phyloP scores from a whole-genome alignment of 2,113 vertebrate species.

The Gobiocypris rarus region DNA sequence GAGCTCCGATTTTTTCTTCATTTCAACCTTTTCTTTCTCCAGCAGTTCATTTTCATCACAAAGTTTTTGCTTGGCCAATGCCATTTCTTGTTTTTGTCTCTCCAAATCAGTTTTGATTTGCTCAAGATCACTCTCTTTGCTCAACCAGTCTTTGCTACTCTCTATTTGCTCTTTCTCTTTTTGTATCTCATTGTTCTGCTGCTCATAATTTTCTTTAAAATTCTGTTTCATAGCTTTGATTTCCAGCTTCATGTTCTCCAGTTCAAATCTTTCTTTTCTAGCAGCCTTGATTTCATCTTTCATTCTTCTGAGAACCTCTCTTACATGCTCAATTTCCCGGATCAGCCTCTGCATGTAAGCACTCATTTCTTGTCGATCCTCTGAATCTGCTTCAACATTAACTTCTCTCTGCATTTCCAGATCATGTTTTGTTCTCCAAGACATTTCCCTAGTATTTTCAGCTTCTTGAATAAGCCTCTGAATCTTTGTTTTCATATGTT shows the following conservation, averaged over 20 bases:
- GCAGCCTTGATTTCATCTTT: constrained; percentile 37
- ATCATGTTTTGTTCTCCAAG: constrained; percentile 35
- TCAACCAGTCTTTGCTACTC: constrained; percentile 13
- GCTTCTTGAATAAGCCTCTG: constrained; percentile 58
- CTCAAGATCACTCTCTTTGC: constrained; percentile 39
- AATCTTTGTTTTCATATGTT: constrained; percentile 45
- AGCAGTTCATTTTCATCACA: constrained; percentile 5
- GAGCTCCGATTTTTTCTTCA: neutral
- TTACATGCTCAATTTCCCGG: constrained; percentile 59
- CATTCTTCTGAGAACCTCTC: constrained; percentile 53
- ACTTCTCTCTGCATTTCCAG: constrained; percentile 32
- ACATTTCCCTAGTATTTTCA: constrained; percentile 48
- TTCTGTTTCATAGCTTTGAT: constrained; percentile 17
- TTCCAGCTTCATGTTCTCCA: constrained; percentile 31
- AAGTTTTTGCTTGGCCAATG: constrained; percentile 28
- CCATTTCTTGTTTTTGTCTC: constrained; percentile 20
- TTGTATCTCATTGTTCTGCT: constrained; percentile 28
- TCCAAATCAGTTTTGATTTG: constrained; percentile 40
- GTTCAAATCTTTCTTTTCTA: constrained; percentile 46
- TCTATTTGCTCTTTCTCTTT: constrained; percentile 39
- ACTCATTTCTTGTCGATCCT: neutral
- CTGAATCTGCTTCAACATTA: neutral
- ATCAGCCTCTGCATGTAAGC: constrained; percentile 50
- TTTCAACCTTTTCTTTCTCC: constrained; percentile 4
- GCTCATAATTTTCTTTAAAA: constrained; percentile 35